phyloP scores from a whole-genome alignment of 2,113 vertebrate species.

The Gavia stellata region DNA sequence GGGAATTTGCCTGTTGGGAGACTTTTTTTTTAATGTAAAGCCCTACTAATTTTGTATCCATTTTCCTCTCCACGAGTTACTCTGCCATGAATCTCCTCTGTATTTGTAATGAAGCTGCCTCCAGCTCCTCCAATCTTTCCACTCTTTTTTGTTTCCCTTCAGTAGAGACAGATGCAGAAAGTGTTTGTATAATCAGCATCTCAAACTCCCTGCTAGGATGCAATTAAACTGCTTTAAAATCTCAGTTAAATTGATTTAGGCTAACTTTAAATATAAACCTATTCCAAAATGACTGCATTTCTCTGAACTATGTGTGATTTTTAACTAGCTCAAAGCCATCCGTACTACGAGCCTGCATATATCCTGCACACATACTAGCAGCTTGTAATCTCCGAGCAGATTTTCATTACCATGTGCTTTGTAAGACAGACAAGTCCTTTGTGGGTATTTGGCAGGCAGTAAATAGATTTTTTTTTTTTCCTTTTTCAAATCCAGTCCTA shows the following conservation, averaged over 20 bases:
- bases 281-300: not conserved
- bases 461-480: not conserved
- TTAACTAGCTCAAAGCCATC: not conserved
- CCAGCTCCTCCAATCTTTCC: not conserved
- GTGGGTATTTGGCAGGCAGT: not conserved
- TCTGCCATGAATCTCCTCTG: not conserved
- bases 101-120: not conserved
- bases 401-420: not conserved
- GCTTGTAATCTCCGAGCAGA: not conserved
- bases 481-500: not conserved
- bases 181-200: not conserved
- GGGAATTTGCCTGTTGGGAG: not conserved
- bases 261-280: not conserved
- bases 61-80: not conserved
- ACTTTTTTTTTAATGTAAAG: not conserved
- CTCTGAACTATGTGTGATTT: not conserved
- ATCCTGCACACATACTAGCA: not conserved
- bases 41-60: not conserved
- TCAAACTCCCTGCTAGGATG: slow-evolving; percentile 12
- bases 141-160: not conserved
- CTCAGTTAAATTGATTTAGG: not conserved
- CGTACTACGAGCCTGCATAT: not conserved
- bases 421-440: not conserved
- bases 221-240: slow-evolving; percentile 21
- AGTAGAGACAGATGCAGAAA: not conserved